Percentiles rank a stretch among this genome's conserved stretches.
Conservation (phyloP, 1,140 invertebrate species). For the Lerema accius region DNA sequence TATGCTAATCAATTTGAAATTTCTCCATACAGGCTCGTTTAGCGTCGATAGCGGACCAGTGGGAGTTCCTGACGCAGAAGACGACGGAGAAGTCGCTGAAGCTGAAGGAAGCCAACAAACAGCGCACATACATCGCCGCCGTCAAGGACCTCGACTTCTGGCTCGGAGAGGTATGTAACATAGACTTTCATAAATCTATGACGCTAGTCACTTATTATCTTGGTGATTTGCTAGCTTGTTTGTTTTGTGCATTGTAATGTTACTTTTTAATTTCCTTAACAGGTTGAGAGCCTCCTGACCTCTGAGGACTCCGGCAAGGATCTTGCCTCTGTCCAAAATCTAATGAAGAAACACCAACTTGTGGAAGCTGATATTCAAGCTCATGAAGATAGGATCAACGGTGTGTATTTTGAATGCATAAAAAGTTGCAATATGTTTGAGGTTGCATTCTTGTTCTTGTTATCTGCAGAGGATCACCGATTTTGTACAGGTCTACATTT, state of each 20-base stretch:
- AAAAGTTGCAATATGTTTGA: no score
- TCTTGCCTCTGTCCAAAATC: constrained; percentile 98
- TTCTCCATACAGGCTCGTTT: constrained; percentile 85
- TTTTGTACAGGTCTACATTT: no score
- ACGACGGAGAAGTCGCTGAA: constrained; percentile 99
- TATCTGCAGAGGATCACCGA: no score
- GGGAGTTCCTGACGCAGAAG: constrained; percentile 99
- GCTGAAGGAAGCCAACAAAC: constrained; percentile 99
- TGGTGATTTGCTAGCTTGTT: no score
- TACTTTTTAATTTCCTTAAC: no score
- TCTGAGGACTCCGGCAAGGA: constrained; percentile 99
- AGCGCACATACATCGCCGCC: constrained; percentile 99
- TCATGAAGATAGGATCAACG: constrained; percentile 97
- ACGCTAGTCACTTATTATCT: no score
- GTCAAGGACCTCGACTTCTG: constrained; percentile 99
- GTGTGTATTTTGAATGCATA: no score
- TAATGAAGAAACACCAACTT: constrained; percentile 99
- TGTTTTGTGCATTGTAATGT: no score
- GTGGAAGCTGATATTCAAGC: constrained; percentile 98
- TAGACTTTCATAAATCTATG: no score
- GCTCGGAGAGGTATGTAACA: constrained; percentile 91
- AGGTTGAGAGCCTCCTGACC: constrained; percentile 96
- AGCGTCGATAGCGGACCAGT: constrained; percentile 98
- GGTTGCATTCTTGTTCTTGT: no score
- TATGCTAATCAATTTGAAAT: background rate